Percentiles rank a stretch among this genome's conserved stretches.
Evolutionary conservation across 2,113 vertebrate species (phyloP).

Genomic region (Spizaetus ornatus): DNA sequence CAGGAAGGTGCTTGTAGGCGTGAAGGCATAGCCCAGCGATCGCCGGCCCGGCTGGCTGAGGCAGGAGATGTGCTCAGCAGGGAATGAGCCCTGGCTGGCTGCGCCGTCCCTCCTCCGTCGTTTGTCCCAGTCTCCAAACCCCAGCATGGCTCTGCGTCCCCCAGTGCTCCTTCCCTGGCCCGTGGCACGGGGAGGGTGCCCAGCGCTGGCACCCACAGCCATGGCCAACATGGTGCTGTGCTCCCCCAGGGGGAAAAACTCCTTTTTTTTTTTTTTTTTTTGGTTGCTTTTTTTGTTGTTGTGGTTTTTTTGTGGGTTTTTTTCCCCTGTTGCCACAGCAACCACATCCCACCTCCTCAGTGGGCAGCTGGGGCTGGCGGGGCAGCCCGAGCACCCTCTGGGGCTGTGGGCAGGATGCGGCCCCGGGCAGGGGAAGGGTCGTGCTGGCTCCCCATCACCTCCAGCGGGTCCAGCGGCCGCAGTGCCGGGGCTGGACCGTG

Average conservation of each 20-base stretch:
- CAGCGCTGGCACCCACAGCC: neutral
- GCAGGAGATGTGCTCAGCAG: neutral
- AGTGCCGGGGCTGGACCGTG: accelerated
- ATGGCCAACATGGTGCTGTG: accelerated
- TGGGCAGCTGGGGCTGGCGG: neutral
- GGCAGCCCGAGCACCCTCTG: accelerated
- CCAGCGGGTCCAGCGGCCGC: accelerated
- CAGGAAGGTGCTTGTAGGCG: accelerated
- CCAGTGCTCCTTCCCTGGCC: neutral
- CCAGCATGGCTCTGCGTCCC: neutral
- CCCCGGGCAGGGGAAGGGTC: neutral
- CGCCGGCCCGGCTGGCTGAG: neutral
- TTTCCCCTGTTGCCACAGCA: neutral
- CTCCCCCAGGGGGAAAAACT: accelerated
- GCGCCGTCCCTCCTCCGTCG: accelerated
- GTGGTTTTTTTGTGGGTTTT: no score
- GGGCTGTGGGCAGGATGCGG: accelerated
- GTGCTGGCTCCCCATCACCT: neutral
- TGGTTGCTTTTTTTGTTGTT: no score
- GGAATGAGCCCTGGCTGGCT: neutral
- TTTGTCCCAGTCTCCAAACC: neutral
- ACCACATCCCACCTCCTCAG: neutral
- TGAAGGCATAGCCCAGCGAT: accelerated
- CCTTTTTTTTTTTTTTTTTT: neutral
- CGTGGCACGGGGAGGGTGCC: accelerated